phyloP scores from a whole-genome alignment of 2,888 invertebrate species.

The Cistogaster globosa region DNA sequence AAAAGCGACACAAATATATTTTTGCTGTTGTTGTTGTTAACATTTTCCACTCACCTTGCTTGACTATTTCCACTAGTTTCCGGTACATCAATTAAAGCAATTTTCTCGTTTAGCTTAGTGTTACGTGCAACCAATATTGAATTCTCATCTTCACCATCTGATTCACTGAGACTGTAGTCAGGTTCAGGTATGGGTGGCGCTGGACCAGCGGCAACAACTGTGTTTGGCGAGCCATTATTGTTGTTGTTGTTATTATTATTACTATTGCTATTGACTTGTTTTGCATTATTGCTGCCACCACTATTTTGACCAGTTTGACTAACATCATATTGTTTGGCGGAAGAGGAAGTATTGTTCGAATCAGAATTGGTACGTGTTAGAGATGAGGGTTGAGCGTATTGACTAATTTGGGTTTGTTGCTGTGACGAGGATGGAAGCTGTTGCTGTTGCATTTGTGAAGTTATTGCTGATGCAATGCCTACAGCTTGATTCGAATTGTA shows the following conservation, averaged over 20 bases:
- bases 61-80: slow-evolving; percentile 91
- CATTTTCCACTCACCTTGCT: slow-evolving; percentile 84
- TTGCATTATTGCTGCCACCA: slow-evolving; percentile 49
- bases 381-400: slow-evolving; percentile 83
- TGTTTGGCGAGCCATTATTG: slow-evolving; percentile 73
- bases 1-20: neutral
- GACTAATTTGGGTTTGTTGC: slow-evolving; percentile 78
- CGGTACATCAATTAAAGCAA: slow-evolving; percentile 82
- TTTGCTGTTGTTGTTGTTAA: neutral
- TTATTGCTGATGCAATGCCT: slow-evolving; percentile 41
- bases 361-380: slow-evolving; percentile 55
- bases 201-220: slow-evolving; percentile 75
- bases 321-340: slow-evolving; percentile 60
- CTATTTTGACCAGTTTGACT: slow-evolving; percentile 53
- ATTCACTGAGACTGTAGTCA: slow-evolving; percentile 94
- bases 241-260: slow-evolving; percentile 62
- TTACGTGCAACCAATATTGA: slow-evolving; percentile 83
- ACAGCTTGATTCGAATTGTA: slow-evolving; percentile 46
- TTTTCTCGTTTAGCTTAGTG: slow-evolving; percentile 85
- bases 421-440: slow-evolving; percentile 32
- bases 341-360: slow-evolving; percentile 59
- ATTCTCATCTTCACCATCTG: slow-evolving; percentile 88
- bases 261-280: slow-evolving; percentile 61
- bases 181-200: slow-evolving; percentile 95
- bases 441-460: slow-evolving; percentile 61